These are phyloP conservation scores for Chydorus sphaericus DNA, from an alignment of 2,888 invertebrate species.

Conservation along the genomic window DNA sequence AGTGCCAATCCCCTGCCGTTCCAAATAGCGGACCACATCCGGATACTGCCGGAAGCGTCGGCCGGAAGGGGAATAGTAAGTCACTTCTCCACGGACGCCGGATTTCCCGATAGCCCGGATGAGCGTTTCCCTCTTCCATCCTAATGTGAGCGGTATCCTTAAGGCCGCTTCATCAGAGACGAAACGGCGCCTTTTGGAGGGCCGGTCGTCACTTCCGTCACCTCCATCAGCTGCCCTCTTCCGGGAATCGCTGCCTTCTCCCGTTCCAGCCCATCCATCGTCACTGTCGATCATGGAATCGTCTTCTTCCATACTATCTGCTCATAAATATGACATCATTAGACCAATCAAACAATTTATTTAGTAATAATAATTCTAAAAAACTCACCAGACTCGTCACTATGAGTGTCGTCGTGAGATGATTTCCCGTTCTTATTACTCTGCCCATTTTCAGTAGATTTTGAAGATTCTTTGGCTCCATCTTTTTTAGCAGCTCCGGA, in stretches of 20 bases:
- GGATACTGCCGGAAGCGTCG: conserved; percentile 44
- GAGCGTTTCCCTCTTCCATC: conserved; percentile 86
- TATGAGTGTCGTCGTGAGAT: conserved; percentile 4
- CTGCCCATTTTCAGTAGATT: background rate
- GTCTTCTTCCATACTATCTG: conserved; percentile 7
- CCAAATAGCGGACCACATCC: conserved; percentile 53
- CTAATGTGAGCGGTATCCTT: conserved; percentile 49
- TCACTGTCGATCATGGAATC: conserved; percentile 10
- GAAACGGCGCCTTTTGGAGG: conserved; percentile 32
- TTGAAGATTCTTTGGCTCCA: background rate
- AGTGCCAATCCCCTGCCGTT: conserved; percentile 45
- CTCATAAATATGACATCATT: background rate
- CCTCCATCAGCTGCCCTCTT: background rate
- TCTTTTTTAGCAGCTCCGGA: background rate
- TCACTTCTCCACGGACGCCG: conserved; percentile 84
- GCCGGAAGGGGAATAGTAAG: conserved; percentile 58
- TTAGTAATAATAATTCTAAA: too few relatives aligned
- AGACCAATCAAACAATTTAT: background rate
- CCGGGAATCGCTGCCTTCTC: conserved; percentile 4
- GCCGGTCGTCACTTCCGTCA: conserved; percentile 13
- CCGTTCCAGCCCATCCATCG: conserved; percentile 9
- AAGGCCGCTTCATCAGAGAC: conserved; percentile 42
- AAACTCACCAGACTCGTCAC: conserved; percentile 6
- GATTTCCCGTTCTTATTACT: background rate
- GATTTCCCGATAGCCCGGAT: conserved; percentile 59